Evolutionary conservation across 2,113 vertebrate genomes (phyloP), one percentile per base, ranked within the genome.

Genomic region (Stegastes partitus): DNA sequence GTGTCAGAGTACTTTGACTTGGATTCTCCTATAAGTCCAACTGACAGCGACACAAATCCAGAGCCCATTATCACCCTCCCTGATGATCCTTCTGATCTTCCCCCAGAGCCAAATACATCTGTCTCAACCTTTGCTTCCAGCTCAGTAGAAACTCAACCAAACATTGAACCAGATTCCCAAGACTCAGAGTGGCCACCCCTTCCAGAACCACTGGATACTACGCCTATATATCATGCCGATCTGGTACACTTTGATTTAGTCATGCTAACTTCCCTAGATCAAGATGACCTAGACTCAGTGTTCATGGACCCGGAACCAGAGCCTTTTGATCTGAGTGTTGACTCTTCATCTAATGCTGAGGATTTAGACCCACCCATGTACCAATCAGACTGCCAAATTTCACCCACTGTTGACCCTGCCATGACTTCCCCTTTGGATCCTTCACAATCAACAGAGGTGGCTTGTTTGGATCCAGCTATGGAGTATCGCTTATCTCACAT

Each of bases 231-330:
- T 62, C 91, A 92, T 22, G 57, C 93, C 3, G 93, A 94, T 85
- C 78, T 92, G 14, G 93, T 94, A 58, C 93, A 94, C 75, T 93
- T 94, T 87, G 93, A 94, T 80, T 77, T 93, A 51, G 93, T 94
- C 26, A 94, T 93, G 88, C 83, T 94, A 65, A 94, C 90, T 28
- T 94, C 93, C 7, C 45, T 93, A 21, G 93, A 94, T 84, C 92
- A 94, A 83, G 92, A 93, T 71, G 93, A 94, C 81, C 93, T 94
- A 39, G 92, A 94, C 62, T 94, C 92, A 0, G 90, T 91, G 18
- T 94, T 93, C 74, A 93, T 93, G 91, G 92, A 94, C 66, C 91
- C 92, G 37, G 93, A 92, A 81, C 89, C 92, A 39, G 89, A 91
- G 28, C 89, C 92, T 22, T 82, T 92, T 81, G 87, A 92, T 37